Conservation (phyloP, 2,797 vertebrate species). For the Tragelaphus oryx region DNA sequence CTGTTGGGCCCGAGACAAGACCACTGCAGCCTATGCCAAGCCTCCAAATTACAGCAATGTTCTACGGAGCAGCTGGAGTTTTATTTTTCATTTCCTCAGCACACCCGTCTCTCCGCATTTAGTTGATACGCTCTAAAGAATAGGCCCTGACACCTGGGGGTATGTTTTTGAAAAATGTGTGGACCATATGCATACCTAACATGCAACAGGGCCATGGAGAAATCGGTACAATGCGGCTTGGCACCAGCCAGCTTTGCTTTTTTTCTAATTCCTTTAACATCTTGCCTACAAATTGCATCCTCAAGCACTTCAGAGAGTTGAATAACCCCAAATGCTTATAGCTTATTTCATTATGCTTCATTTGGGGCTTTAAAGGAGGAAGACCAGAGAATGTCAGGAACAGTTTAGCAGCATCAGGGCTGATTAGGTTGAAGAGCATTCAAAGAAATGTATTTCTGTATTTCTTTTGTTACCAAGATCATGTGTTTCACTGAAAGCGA, state of each 20-base stretch:
- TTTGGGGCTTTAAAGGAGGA: constrained; percentile 47
- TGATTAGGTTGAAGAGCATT: constrained; percentile 66
- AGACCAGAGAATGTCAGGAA: constrained; percentile 63
- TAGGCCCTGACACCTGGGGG: constrained; percentile 66
- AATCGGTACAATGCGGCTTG: constrained; percentile 51
- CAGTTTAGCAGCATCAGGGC: constrained; percentile 64
- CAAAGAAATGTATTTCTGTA: constrained; percentile 65
- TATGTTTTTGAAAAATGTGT: constrained; percentile 68
- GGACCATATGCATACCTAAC: constrained; percentile 73
- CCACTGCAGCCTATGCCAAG: neutral
- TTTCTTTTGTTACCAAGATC: constrained; percentile 60
- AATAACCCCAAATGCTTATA: constrained; percentile 70
- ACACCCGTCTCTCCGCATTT: constrained; percentile 65
- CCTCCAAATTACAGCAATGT: constrained; percentile 18
- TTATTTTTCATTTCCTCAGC: constrained; percentile 73
- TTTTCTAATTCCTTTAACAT: constrained; percentile 70
- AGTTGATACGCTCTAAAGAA: constrained; percentile 65
- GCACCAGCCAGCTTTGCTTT: neutral
- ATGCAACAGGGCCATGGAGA: constrained; percentile 26
- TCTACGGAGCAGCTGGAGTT: constrained; percentile 59
- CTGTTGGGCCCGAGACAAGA: neutral
- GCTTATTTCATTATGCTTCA: constrained; percentile 73
- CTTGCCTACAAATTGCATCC: constrained; percentile 77
- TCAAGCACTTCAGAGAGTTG: constrained; percentile 70
- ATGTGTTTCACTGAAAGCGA: constrained; percentile 45